Evolutionary conservation across 2,113 vertebrate species (phyloP).

Genomic region (Delphinapterus leucas): DNA sequence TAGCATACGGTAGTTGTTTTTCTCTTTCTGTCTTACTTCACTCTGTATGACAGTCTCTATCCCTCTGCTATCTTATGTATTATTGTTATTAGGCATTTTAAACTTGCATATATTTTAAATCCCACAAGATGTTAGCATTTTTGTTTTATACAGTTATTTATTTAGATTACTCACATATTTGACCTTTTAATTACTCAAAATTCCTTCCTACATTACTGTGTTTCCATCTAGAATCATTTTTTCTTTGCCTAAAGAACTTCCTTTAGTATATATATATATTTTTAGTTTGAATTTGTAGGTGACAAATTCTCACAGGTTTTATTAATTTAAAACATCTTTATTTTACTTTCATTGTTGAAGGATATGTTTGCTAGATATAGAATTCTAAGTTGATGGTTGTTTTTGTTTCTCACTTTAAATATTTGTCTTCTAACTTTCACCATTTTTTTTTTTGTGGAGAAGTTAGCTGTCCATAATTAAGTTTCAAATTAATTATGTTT

Average conservation of each 20-base stretch:
- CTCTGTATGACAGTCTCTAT: background rate
- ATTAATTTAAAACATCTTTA: background rate
- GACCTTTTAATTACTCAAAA: background rate
- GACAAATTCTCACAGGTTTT: background rate
- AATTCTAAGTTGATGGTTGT: background rate
- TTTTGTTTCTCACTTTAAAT: background rate
- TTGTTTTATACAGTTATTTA: background rate
- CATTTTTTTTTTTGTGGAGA: background rate
- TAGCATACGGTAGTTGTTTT: too few relatives aligned
- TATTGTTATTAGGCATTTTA: background rate
- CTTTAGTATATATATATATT: background rate
- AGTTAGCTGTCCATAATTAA: background rate
- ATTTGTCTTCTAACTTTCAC: background rate
- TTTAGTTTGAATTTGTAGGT: background rate
- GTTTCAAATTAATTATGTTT: background rate
- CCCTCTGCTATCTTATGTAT: background rate
- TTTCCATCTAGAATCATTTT: background rate
- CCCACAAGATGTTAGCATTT: background rate
- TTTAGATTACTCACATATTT: background rate
- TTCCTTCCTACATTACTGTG: background rate
- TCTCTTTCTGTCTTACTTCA: too few relatives aligned
- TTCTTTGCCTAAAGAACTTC: background rate
- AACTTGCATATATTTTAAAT: background rate
- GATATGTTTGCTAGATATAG: background rate
- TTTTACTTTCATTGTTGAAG: slow-evolving; percentile 20